These are phyloP conservation scores for Urechis unicinctus DNA, from an alignment of 2,888 invertebrate species.

Conservation along the genomic window DNA sequence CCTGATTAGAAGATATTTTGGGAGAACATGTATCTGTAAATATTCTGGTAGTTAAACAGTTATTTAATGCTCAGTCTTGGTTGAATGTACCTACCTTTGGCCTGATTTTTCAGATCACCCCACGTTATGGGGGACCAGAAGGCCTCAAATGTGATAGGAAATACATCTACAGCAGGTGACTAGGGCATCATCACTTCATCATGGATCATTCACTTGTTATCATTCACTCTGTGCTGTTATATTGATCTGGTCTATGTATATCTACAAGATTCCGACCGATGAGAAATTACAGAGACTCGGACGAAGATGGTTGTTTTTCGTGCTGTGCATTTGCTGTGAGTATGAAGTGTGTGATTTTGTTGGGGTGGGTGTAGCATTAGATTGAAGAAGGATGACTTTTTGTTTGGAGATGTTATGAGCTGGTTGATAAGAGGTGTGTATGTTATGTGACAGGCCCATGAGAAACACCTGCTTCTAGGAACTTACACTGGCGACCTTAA, in stretches of 20 bases:
- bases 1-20: no score
- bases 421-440: no score
- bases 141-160: slow-evolving; percentile 68
- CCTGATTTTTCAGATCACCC: slow-evolving; percentile 46
- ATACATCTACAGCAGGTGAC: slow-evolving; percentile 65
- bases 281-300: slow-evolving; percentile 63
- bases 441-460: no score
- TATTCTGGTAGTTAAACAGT: no score
- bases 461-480: slow-evolving; percentile 72
- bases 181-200: no score
- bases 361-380: no score
- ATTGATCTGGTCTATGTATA: not conserved
- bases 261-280: slow-evolving; percentile 56
- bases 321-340: slow-evolving; percentile 63
- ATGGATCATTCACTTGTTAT: no score
- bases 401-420: no score
- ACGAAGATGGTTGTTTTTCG: slow-evolving; percentile 69
- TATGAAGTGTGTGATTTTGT: no score
- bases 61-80: not conserved
- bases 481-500: slow-evolving; percentile 87
- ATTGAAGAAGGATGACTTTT: no score
- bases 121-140: slow-evolving; percentile 53
- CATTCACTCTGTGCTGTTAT: not conserved
- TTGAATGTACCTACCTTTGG: not conserved
- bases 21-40: no score